phyloP scores from a whole-genome alignment of 2,113 vertebrate species.

The Seriola rivoliana region DNA sequence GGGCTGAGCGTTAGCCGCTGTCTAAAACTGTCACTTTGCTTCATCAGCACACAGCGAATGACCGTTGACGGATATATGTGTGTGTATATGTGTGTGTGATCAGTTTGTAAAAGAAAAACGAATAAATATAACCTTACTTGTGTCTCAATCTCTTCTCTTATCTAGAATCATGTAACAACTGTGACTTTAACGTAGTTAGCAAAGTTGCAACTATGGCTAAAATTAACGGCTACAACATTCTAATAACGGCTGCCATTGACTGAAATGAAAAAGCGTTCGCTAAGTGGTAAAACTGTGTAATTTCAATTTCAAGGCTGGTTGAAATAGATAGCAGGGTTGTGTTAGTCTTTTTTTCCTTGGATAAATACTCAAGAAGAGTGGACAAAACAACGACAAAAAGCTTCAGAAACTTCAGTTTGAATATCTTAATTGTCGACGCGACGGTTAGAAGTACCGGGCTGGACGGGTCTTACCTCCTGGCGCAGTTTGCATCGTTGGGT shows the following conservation, averaged over 20 bases:
- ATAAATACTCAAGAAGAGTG: background rate
- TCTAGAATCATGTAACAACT: background rate
- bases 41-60: slow-evolving; percentile 65
- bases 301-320: background rate
- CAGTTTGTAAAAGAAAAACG: slow-evolving; percentile 8
- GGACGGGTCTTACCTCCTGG: slow-evolving; percentile 73
- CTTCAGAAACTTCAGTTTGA: slow-evolving; percentile 33
- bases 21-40: slow-evolving; percentile 76
- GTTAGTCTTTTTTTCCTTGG: background rate
- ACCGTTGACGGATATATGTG: background rate
- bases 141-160: too few relatives aligned
- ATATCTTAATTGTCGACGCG: background rate
- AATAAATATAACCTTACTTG: background rate
- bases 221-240: background rate
- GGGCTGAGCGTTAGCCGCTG: slow-evolving; percentile 34
- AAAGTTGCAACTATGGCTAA: background rate
- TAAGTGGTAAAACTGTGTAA: background rate
- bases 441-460: background rate
- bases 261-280: background rate
- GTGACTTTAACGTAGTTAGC: slow-evolving; percentile 11
- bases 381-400: background rate
- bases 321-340: background rate
- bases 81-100: background rate
- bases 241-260: background rate
- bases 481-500: slow-evolving; percentile 66